Base-by-base conservation (phyloP, 2,888 invertebrate genomes). In the Tenthredo scrophulariae region DNA sequence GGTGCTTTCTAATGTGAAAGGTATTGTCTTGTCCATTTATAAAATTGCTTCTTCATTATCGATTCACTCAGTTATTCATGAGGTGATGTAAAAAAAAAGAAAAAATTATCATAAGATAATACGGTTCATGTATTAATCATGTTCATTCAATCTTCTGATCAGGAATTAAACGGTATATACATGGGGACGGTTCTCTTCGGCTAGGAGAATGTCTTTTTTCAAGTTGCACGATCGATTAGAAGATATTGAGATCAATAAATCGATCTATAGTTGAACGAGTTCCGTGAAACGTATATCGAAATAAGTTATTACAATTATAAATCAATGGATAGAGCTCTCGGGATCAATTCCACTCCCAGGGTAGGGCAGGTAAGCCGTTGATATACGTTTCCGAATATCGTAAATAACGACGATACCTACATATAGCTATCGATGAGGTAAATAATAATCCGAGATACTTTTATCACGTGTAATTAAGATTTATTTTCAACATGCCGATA, bases 341-440 rank as follows among this genome's bases (percentile, higher is more conserved):
- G 83, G 83, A 83, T 83, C 83, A 70, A 83, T 83, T 83, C 83
- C 70, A 65, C 70, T 83, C 83, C 70, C n/a, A 67, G 83, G 67
- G 62, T 67, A 62, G 37, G 37, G 43, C 26, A 83, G 54, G 70
- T 67, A 83, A 83, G 83, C 83, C 67, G 40, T 40, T 67, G 70
- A 83, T 83, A 83, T 50, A 83, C 70, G 65, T 67, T 67, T 67
- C 26, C 83, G 46, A 70, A 67, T 83, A 83, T 70, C 67, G 50
- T 83, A 65, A 83, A 80, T 80, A 80, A 83, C 62, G 80, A 62
- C 33, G 26, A 46, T 22, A 40, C 15, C 5, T 83, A 50, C 2
- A 0, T 72, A 33, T 72, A 72, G 0, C n/a, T 65, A 80, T 80
- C 80, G 80, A 80, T 10, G 62, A 37, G 65, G 80, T 65, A 80